Percentiles rank a stretch among this genome's conserved stretches.
Evolutionary conservation across 2,797 vertebrate species (phyloP).

Genomic region (Propithecus deckenii): DNA sequence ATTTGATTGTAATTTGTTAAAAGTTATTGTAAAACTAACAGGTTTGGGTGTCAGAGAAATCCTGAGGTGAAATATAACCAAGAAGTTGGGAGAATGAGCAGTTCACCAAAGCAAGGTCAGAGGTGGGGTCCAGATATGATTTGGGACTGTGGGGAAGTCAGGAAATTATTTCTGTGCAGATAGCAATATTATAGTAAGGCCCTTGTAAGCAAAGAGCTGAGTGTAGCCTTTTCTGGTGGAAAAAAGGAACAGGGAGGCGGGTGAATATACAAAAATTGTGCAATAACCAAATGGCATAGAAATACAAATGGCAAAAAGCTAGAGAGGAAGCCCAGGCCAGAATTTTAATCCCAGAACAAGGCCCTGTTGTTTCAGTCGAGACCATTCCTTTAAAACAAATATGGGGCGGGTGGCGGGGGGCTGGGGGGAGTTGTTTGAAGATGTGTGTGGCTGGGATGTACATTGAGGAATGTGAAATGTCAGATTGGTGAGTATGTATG

Average conservation of each 20-base stretch:
- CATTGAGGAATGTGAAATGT: not conserved
- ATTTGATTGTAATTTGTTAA: conserved; percentile 24
- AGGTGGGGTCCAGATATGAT: not conserved
- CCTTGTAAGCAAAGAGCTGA: not conserved
- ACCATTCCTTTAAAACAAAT: not conserved
- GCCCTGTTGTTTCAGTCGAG: not conserved
- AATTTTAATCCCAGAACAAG: conserved; percentile 22
- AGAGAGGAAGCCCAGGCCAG: not conserved
- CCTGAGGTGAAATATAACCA: not conserved
- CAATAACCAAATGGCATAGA: not conserved
- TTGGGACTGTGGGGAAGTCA: not conserved
- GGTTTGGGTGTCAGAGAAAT: not conserved
- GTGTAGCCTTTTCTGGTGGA: not conserved
- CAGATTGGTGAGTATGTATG: too few relatives aligned
- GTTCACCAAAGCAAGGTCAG: not conserved
- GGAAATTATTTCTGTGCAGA: not conserved
- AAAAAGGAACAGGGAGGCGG: too few relatives aligned
- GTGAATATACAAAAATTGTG: not conserved
- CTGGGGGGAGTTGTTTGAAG: not conserved
- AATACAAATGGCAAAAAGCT: not conserved
- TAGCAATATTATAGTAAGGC: fast-evolving
- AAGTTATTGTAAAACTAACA: conserved; percentile 32
- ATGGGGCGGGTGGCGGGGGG: too few relatives aligned
- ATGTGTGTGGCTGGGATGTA: not conserved
- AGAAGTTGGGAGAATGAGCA: not conserved